Conservation (phyloP, 1,140 invertebrate genomes). For the Drosophila sturtevanti region DNA sequence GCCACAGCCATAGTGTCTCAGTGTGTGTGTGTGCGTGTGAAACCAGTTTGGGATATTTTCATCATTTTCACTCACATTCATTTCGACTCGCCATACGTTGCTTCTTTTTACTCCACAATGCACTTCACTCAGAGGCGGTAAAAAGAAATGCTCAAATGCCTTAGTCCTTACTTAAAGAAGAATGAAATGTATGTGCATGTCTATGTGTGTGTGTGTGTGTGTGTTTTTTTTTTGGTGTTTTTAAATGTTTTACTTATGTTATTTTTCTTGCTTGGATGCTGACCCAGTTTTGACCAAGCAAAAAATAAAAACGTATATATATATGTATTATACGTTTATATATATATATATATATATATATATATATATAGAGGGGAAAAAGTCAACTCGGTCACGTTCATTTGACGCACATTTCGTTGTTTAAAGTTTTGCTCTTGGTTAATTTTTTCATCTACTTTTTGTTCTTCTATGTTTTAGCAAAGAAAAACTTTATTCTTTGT, state of each 20-base stretch:
- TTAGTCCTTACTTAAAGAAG: constrained; percentile 57
- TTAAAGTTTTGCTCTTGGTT: constrained; percentile 51
- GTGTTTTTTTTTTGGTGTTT: constrained; percentile 45
- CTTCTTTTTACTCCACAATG: too few species aligned
- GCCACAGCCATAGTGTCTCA: constrained; percentile 8
- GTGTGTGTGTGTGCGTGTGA: background rate
- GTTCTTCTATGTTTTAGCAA: constrained; percentile 37
- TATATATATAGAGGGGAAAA: constrained; percentile 36
- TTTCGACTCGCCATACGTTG: too few species aligned
- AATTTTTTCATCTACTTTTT: too few species aligned
- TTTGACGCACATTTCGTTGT: constrained; percentile 44
- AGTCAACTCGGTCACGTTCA: constrained; percentile 68
- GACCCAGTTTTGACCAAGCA: constrained; percentile 58
- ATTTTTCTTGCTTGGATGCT: constrained; percentile 33
- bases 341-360: too few species aligned
- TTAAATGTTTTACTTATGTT: constrained; percentile 58
- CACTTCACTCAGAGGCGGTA: background rate
- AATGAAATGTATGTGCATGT: constrained; percentile 47
- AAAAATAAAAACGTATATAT: background rate
- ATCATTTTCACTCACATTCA: background rate
- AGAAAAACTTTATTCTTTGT: constrained; percentile 32
- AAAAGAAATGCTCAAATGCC: constrained; percentile 18
- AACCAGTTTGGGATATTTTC: constrained; percentile 26
- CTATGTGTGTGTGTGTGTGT: background rate
- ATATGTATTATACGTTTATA: too few species aligned